phyloP scores from a whole-genome alignment of 2,888 invertebrate genomes.

The Hipparchia sbordonii region DNA sequence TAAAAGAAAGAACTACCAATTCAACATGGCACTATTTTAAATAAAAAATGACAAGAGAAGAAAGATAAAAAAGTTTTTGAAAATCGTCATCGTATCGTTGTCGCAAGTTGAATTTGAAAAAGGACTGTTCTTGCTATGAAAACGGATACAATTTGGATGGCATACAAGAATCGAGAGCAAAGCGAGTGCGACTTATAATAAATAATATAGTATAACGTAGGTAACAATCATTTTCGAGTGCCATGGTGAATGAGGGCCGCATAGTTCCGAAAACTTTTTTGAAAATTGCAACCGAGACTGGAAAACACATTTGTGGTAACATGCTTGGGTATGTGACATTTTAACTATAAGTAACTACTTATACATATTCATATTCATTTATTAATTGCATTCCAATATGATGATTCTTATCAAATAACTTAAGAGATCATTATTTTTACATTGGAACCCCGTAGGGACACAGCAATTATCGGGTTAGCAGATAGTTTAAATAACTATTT shows the following conservation, averaged over 20 bases:
- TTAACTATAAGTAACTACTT: background rate
- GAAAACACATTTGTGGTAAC: constrained; percentile 6
- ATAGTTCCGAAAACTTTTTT: constrained; percentile 2
- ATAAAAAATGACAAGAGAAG: too few relatives aligned
- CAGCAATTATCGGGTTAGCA: too few relatives aligned
- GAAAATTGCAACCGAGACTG: constrained; percentile 8
- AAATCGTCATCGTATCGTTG: background rate
- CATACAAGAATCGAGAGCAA: constrained; percentile 1
- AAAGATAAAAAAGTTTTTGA: background rate
- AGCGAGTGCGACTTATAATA: background rate
- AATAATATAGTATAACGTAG: background rate
- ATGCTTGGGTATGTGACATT: constrained; percentile 21
- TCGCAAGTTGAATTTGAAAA: background rate
- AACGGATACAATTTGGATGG: constrained; percentile 22
- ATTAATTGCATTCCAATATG: too few relatives aligned
- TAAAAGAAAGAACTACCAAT: too few relatives aligned
- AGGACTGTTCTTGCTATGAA: constrained; percentile 6
- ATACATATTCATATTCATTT: background rate
- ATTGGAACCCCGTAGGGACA: too few relatives aligned
- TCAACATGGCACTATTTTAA: too few relatives aligned
- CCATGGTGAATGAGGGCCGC: constrained; percentile 9
- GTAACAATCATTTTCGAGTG: background rate
- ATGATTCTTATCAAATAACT: too few relatives aligned
- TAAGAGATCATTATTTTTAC: too few relatives aligned
- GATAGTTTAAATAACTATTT: too few relatives aligned